Conservation (phyloP, 2,888 invertebrate species). For the Furcula furcula region DNA sequence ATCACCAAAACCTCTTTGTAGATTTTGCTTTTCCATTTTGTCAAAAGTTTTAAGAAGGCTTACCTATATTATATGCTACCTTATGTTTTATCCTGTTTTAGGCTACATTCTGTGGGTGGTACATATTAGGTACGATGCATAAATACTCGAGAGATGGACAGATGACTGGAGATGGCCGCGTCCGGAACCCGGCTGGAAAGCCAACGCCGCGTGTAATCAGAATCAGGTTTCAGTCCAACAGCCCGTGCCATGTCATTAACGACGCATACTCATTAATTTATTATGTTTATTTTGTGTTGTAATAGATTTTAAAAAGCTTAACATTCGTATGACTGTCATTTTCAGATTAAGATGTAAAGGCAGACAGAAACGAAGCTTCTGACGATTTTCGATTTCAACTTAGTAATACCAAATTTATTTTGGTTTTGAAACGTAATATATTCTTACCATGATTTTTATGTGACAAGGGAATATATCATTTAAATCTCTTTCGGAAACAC, state of each 20-base stretch:
- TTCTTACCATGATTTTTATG: slow-evolving; percentile 25
- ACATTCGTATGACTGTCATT: neutral
- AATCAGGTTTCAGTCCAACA: slow-evolving; percentile 52
- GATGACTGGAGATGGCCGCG: slow-evolving; percentile 24
- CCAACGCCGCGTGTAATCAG: slow-evolving; percentile 14
- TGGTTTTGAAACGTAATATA: slow-evolving; percentile 18
- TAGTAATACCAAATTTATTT: neutral
- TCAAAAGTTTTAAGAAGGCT: no score
- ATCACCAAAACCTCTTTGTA: slow-evolving; percentile 13
- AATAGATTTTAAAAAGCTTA: neutral
- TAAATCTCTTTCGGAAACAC: slow-evolving; percentile 52
- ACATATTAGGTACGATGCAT: slow-evolving; percentile 8
- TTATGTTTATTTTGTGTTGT: slow-evolving; percentile 25
- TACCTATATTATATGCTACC: no score
- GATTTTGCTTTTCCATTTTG: slow-evolving; percentile 2
- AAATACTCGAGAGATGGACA: slow-evolving; percentile 20
- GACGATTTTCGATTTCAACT: neutral
- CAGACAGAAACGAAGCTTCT: no score
- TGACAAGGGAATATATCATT: slow-evolving; percentile 45
- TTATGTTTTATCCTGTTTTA: slow-evolving; percentile 16
- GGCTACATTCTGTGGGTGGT: slow-evolving; percentile 33
- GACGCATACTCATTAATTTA: slow-evolving; percentile 46
- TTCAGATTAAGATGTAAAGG: no score
- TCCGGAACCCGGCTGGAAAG: slow-evolving; percentile 18
- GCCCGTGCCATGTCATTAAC: slow-evolving; percentile 70